Evolutionary conservation across 2,888 invertebrate genomes (phyloP).

Genomic region (Therioaphis trifolii): DNA sequence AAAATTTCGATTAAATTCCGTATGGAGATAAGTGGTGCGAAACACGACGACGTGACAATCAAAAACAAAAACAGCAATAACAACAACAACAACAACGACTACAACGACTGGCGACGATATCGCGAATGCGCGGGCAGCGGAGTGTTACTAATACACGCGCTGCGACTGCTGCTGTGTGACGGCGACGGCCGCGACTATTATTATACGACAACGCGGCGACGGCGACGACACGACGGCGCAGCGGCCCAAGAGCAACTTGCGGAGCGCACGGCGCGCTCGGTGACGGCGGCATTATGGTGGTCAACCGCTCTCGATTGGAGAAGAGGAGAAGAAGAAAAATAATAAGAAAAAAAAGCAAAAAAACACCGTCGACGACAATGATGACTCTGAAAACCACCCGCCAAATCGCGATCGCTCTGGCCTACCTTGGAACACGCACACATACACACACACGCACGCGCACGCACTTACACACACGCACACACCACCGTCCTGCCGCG

Average conservation of each 20-base stretch:
- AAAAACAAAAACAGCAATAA: neutral
- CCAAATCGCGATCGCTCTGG: constrained; percentile 25
- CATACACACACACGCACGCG: neutral
- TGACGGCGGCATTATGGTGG: constrained; percentile 40
- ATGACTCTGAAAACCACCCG: constrained; percentile 45
- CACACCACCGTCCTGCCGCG: no score
- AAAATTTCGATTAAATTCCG: constrained; percentile 20
- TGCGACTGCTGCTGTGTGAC: neutral
- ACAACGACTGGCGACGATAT: neutral
- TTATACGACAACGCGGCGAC: constrained; percentile 27
- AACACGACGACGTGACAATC: neutral
- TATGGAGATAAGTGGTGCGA: neutral
- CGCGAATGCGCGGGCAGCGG: no score
- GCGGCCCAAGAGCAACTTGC: neutral
- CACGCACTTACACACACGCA: no score
- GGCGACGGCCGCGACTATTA: neutral
- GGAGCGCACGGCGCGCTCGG: constrained; percentile 24
- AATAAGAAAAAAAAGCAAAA: constrained; percentile 13
- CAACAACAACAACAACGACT: neutral
- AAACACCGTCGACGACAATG: neutral
- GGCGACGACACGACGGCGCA: neutral
- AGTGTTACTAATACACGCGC: neutral
- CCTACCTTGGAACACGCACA: constrained; percentile 4
- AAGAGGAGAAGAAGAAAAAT: neutral
- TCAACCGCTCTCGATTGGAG: neutral